Base-by-base conservation (phyloP, 2,888 invertebrate genomes). In the Nymphalis polychloros region DNA sequence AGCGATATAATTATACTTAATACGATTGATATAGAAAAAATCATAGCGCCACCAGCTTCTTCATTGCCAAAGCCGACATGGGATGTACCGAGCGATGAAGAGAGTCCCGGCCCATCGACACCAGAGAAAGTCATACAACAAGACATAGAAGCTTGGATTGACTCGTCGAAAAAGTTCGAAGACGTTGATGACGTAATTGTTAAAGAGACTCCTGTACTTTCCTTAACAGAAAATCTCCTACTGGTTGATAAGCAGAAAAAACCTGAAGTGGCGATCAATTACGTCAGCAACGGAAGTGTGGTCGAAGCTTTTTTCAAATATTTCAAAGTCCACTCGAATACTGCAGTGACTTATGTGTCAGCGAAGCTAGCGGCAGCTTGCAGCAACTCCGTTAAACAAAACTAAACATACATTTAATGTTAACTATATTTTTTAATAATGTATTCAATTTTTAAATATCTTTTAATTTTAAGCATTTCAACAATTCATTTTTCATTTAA, bases 271-370 rank as follows among this genome's bases (percentile, higher is more conserved):
- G 35, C 60, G 23, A 50, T 67, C 17, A 67, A 60, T 48, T 59
- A 50, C n/a, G 48, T 17, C 4, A 49, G 61, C 47, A 61, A 63
- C 16, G 63, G 59, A 0, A 70, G 35, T 5, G 73, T 69, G 0
- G 74, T 78, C 0, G 73, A 78, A 13, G 71, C 72, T 78, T 76
- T 63, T 63, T 77, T 78, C 20, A 70, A 67, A 19, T 71, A 69
- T 20, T 75, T 78, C 41, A 75, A 72, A 52, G 55, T 68, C 5
- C 59, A 69, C 1, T 72, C 69, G 1, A 63, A 65, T 1, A 69
- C 59, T 2, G 62, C 62, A 2, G 66, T 72, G 1, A 63, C 67
- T 8, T 70, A 53, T 31, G 16, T 73, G 47, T 64, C 71, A 8
- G 59, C 63, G 31, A 63, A 61, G 27, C 41, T 74, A 6, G 64